Percentiles rank a stretch among this genome's conserved stretches.
phyloP scores from a whole-genome alignment of 2,113 vertebrate species.

The Sander lucioperca region DNA sequence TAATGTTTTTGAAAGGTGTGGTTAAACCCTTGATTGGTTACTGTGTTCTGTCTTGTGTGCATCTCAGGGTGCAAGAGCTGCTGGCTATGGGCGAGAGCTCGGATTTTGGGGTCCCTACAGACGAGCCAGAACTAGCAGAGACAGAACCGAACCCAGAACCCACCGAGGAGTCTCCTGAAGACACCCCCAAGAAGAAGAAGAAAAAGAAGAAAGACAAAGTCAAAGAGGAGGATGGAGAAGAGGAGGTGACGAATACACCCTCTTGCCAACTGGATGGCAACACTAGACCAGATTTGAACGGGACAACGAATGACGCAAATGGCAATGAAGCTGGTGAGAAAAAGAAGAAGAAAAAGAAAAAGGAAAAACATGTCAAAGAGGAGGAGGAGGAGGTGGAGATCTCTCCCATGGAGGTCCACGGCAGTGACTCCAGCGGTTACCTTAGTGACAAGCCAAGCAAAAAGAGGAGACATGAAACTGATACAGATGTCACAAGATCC shows the following conservation, averaged over 20 bases:
- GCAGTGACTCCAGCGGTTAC: constrained; percentile 89
- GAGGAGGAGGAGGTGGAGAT: constrained; percentile 47
- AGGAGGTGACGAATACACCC: background rate
- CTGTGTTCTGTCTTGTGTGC: constrained; percentile 11
- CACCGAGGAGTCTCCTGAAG: constrained; percentile 21
- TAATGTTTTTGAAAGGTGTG: background rate
- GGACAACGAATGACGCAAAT: constrained; percentile 55
- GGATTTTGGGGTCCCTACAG: constrained; percentile 9
- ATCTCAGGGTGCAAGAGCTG: constrained; percentile 79
- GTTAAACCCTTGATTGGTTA: background rate
- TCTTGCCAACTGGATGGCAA: constrained; percentile 2
- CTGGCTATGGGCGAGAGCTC: constrained; percentile 63
- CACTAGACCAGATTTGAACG: constrained; percentile 16
- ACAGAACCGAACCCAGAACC: constrained; percentile 59
- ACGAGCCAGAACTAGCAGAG: constrained; percentile 40
- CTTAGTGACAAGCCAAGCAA: constrained; percentile 86
- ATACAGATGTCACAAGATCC: constrained; percentile 28
- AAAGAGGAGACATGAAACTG: constrained; percentile 86
- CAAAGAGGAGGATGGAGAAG: constrained; percentile 57
- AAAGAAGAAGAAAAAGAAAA: constrained; percentile 77
- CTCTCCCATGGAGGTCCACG: constrained; percentile 71
- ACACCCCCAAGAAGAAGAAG: constrained; percentile 80
- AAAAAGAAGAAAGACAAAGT: constrained; percentile 78
- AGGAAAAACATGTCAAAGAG: constrained; percentile 76
- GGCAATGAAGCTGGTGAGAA: constrained; percentile 48